Percentiles rank a stretch among this genome's conserved stretches.
These are phyloP conservation scores for Nephotettix cincticeps DNA, from an alignment of 1,140 invertebrate genomes.

Conservation along the genomic window DNA sequence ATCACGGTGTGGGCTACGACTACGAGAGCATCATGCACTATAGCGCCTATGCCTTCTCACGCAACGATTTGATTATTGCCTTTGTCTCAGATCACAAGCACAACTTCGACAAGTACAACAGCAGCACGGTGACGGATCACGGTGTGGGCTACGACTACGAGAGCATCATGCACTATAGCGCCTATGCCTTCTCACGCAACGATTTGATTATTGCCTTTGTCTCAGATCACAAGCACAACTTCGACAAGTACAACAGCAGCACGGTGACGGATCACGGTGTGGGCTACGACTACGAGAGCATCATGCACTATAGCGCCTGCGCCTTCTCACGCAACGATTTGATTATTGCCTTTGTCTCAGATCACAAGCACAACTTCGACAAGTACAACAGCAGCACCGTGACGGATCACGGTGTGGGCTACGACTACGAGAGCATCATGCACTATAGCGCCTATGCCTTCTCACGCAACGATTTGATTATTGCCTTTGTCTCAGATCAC, in stretches of 20 bases:
- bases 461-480: constrained; percentile 65
- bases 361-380: constrained; percentile 26
- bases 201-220: constrained; percentile 52
- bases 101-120: constrained; percentile 45
- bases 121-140: constrained; percentile 59
- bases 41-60: constrained; percentile 68
- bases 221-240: constrained; percentile 26
- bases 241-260: constrained; percentile 48
- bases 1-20: constrained; percentile 64
- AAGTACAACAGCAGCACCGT: constrained; percentile 52
- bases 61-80: constrained; percentile 59
- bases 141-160: constrained; percentile 67
- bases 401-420: constrained; percentile 61
- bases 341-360: constrained; percentile 47
- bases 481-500: constrained; percentile 13
- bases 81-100: constrained; percentile 20
- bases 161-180: constrained; percentile 81
- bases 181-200: constrained; percentile 70
- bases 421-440: constrained; percentile 80
- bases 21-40: constrained; percentile 84
- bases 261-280: constrained; percentile 61
- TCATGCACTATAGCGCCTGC: constrained; percentile 78
- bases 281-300: constrained; percentile 70
- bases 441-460: constrained; percentile 77
- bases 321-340: constrained; percentile 71